Evolutionary conservation across 2,797 vertebrate genomes (phyloP).

Genomic region (Aselliscus stoliczkanus): DNA sequence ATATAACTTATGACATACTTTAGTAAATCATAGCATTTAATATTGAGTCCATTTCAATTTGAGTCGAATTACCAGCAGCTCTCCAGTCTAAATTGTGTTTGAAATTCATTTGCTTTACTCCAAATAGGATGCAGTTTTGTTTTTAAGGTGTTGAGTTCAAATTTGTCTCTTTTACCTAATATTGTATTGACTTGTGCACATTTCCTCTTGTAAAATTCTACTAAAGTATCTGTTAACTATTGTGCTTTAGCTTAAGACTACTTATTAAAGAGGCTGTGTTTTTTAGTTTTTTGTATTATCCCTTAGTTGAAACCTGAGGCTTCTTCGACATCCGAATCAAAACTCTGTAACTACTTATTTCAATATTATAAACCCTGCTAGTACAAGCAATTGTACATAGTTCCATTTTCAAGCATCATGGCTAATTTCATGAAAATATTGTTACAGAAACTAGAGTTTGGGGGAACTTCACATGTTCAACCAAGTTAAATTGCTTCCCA

Average conservation of each 20-base stretch:
- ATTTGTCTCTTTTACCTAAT: background rate
- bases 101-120: background rate
- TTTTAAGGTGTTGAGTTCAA: background rate
- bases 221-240: background rate
- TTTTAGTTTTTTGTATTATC: background rate
- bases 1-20: background rate
- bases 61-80: background rate
- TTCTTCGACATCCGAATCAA: background rate
- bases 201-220: background rate
- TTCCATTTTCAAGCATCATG: background rate
- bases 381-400: background rate
- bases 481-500: background rate
- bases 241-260: background rate
- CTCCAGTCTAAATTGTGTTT: background rate
- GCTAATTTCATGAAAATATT: background rate
- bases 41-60: background rate
- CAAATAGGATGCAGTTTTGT: background rate
- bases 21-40: background rate
- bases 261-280: background rate
- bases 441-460: background rate
- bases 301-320: background rate
- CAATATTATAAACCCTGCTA: background rate
- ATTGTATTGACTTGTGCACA: background rate
- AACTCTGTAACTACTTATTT: background rate
- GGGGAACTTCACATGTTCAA: background rate